Evolutionary conservation across 1,140 invertebrate species (phyloP).

Genomic region (Campoletis sonorensis): DNA sequence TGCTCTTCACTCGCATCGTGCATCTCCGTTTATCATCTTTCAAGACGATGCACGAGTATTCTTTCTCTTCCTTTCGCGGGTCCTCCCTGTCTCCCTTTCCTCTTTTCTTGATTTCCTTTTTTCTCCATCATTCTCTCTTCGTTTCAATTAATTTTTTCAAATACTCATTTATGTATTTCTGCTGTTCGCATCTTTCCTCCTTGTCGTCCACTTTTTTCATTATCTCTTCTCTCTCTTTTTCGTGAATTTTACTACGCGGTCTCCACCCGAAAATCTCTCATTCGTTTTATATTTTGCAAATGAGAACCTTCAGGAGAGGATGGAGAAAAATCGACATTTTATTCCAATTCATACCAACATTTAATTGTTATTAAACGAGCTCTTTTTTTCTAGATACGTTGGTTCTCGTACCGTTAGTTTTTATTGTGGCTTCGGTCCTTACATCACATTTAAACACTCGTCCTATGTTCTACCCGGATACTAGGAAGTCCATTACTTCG

Average conservation of each 20-base stretch:
- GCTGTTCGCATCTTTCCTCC: neutral
- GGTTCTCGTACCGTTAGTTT: neutral
- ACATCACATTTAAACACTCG: neutral
- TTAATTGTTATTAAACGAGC: no score
- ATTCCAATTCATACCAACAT: no score
- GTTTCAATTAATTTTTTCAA: neutral
- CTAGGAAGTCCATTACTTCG: constrained; percentile 28
- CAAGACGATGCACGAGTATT: neutral
- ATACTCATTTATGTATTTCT: neutral
- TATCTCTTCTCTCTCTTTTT: neutral
- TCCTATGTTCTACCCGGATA: neutral
- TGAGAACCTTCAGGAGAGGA: no score
- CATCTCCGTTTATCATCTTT: neutral
- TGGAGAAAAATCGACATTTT: no score
- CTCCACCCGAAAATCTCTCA: no score
- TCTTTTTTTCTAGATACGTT: neutral
- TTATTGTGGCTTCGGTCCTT: constrained; percentile 18
- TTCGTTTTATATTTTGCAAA: no score
- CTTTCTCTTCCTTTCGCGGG: neutral
- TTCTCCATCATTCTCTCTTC: neutral
- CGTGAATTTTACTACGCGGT: no score
- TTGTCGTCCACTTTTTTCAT: neutral
- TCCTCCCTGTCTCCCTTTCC: neutral
- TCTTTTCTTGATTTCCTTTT: neutral
- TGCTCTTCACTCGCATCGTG: neutral